Evolutionary conservation across 2,888 invertebrate genomes (phyloP).

Genomic region (Trissolcus brochymenae): DNA sequence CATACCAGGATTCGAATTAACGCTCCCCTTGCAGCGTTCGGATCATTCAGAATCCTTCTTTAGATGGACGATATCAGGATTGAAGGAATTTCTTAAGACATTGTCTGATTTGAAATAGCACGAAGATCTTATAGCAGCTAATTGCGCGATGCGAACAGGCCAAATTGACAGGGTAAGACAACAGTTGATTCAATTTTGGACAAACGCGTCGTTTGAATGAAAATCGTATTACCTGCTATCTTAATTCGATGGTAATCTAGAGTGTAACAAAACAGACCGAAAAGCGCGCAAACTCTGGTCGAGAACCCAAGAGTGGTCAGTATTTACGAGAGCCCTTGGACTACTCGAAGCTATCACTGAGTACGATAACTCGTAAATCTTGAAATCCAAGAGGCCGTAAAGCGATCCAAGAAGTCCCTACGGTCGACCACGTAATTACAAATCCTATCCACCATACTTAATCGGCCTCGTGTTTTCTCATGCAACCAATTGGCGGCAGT

Average conservation of each 20-base stretch:
- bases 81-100: slow-evolving; percentile 54
- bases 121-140: slow-evolving; percentile 18
- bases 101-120: slow-evolving; percentile 45
- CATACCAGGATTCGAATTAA: slow-evolving; percentile 64
- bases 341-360: slow-evolving; percentile 57
- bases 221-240: not conserved
- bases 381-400: slow-evolving; percentile 65
- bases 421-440: slow-evolving; percentile 69
- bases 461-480: slow-evolving; percentile 61
- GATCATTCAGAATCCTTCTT: slow-evolving; percentile 58
- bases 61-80: slow-evolving; percentile 53
- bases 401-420: slow-evolving; percentile 65
- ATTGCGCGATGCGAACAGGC: too few species aligned
- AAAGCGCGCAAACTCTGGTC: slow-evolving; percentile 33
- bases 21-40: slow-evolving; percentile 58
- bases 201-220: too few species aligned
- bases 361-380: slow-evolving; percentile 71
- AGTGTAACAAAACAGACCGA: slow-evolving; percentile 36
- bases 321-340: slow-evolving; percentile 56
- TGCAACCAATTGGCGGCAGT: slow-evolving; percentile 49
- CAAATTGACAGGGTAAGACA: not conserved
- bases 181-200: not conserved
- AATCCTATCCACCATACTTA: slow-evolving; percentile 65
- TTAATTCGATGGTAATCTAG: slow-evolving; percentile 44
- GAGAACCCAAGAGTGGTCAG: slow-evolving; percentile 46